phyloP scores from a whole-genome alignment of 2,113 vertebrate genomes.

The Sporophila hypoxantha region DNA sequence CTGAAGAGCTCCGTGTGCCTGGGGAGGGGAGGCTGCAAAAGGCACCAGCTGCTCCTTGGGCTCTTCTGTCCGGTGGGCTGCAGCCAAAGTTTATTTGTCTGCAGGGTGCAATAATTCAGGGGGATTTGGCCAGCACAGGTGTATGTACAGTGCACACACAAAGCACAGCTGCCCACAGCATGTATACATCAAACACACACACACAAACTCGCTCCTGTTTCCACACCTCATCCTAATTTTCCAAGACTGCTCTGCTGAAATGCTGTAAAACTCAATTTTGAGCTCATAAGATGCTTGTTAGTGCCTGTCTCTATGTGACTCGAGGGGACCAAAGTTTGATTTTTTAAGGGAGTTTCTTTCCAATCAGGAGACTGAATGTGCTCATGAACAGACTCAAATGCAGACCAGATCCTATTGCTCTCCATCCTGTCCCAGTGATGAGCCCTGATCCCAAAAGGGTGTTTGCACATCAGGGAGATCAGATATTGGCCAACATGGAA shows the following conservation, averaged over 20 bases:
- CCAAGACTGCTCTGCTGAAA: not conserved
- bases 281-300: slow-evolving; percentile 22
- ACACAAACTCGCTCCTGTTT: not conserved
- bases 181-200: fast-evolving
- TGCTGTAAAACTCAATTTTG: slow-evolving; percentile 13
- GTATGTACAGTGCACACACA: fast-evolving
- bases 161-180: not conserved
- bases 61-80: no score
- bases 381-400: not conserved
- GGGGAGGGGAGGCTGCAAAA: not conserved
- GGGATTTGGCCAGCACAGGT: not conserved
- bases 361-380: not conserved
- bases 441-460: not conserved
- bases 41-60: not conserved
- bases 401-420: not conserved
- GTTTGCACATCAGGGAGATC: not conserved
- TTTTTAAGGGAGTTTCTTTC: not conserved
- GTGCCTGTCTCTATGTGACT: not conserved
- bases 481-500: not conserved
- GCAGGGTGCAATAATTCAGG: not conserved
- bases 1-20: not conserved
- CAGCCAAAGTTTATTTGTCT: not conserved
- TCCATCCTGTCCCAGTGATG: fast-evolving
- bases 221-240: not conserved
- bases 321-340: not conserved